Evolutionary conservation across 2,797 vertebrate genomes (phyloP).

Genomic region (Staurois parvus): DNA sequence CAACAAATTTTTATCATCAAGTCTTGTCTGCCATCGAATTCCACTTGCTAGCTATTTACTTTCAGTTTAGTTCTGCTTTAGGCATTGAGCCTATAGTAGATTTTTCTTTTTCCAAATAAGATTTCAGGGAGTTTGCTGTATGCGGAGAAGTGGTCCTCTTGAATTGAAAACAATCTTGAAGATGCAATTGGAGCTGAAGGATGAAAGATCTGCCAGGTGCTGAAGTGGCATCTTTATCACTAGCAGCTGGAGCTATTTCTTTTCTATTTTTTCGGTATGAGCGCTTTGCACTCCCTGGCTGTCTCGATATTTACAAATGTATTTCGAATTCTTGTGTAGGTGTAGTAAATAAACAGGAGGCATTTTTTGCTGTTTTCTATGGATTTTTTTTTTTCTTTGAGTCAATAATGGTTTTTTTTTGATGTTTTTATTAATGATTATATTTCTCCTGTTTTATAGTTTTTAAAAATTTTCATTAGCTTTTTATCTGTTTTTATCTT

Average conservation of each 20-base stretch:
- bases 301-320: not conserved
- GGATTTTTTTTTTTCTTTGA: not conserved
- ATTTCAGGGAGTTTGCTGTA: not conserved
- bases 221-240: not conserved
- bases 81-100: too few relatives aligned
- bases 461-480: too few relatives aligned
- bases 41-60: too few relatives aligned
- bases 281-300: not conserved
- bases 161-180: slow-evolving; percentile 1
- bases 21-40: too few relatives aligned
- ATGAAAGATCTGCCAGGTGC: slow-evolving; percentile 6
- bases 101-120: not conserved
- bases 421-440: not conserved
- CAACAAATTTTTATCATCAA: too few relatives aligned
- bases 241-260: not conserved
- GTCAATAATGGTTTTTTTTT: not conserved
- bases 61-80: too few relatives aligned
- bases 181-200: slow-evolving; percentile 6
- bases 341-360: not conserved
- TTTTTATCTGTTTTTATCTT: not conserved
- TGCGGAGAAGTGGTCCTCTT: not conserved
- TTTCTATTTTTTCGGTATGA: not conserved
- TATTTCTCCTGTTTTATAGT: too few relatives aligned
- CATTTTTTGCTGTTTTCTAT: not conserved
- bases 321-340: not conserved